Evolutionary conservation across 2,113 vertebrate species (phyloP).

Genomic region (Psettodes erumei): DNA sequence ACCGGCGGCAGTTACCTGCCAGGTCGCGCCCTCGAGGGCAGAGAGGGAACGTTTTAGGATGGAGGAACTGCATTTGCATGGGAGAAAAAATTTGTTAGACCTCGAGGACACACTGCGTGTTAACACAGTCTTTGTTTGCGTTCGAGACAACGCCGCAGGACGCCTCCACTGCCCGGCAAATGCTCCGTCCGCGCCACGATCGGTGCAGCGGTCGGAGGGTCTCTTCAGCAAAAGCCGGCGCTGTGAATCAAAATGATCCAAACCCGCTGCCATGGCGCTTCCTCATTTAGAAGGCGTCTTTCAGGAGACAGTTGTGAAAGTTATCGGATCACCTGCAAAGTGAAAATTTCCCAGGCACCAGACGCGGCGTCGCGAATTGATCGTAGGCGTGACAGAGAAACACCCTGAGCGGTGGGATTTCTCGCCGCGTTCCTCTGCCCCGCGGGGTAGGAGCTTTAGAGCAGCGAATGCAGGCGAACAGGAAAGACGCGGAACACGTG

Average conservation of each 20-base stretch:
- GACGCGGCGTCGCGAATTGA: no score
- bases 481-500: background rate
- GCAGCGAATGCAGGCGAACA: background rate
- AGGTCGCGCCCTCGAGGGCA: background rate
- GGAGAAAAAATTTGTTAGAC: constrained; percentile 9
- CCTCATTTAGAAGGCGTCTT: constrained; percentile 1
- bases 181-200: background rate
- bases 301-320: constrained; percentile 11
- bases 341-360: no score
- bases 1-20: background rate
- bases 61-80: background rate
- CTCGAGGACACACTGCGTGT: background rate
- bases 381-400: constrained; percentile 2
- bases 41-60: background rate
- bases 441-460: background rate
- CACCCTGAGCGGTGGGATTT: background rate
- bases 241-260: background rate
- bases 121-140: background rate
- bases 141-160: background rate
- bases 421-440: background rate
- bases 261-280: background rate
- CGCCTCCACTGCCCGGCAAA: background rate
- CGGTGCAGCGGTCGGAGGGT: no score
- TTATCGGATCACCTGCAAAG: background rate
- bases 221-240: background rate